Percentiles rank a stretch among this genome's conserved stretches.
Evolutionary conservation across 64 coral and sea anemone genomes (phyloP).

Genomic region (Montipora capricornis): DNA sequence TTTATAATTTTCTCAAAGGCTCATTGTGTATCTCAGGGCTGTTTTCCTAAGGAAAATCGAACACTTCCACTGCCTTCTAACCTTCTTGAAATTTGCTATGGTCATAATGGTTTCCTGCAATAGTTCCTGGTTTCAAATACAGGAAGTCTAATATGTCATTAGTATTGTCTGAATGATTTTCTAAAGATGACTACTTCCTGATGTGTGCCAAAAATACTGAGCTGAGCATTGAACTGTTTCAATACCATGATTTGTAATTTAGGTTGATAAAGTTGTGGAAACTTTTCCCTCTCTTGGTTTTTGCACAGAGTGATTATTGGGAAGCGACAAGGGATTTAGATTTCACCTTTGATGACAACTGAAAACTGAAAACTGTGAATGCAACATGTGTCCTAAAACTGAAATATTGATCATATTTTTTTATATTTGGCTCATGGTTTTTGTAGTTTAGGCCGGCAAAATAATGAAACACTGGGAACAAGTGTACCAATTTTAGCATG

Average conservation of each 20-base stretch:
- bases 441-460: not conserved
- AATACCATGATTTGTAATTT: not conserved
- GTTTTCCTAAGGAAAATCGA: not conserved
- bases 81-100: no score
- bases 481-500: not conserved
- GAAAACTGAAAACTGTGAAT: no score
- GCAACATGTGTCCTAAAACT: not conserved
- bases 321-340: no score
- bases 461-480: not conserved
- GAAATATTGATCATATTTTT: not conserved
- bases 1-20: not conserved
- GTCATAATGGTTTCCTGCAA: not conserved
- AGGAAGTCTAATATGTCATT: not conserved
- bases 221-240: not conserved
- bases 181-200: not conserved
- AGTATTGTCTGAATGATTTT: not conserved
- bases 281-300: not conserved
- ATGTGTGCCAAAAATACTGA: not conserved
- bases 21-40: not conserved
- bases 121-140: not conserved
- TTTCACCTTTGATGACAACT: no score
- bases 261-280: not conserved
- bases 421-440: not conserved
- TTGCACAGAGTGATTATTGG: not conserved
- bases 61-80: not conserved